phyloP scores from a whole-genome alignment of 2,888 invertebrate genomes.

The Eupithecia subumbrata region DNA sequence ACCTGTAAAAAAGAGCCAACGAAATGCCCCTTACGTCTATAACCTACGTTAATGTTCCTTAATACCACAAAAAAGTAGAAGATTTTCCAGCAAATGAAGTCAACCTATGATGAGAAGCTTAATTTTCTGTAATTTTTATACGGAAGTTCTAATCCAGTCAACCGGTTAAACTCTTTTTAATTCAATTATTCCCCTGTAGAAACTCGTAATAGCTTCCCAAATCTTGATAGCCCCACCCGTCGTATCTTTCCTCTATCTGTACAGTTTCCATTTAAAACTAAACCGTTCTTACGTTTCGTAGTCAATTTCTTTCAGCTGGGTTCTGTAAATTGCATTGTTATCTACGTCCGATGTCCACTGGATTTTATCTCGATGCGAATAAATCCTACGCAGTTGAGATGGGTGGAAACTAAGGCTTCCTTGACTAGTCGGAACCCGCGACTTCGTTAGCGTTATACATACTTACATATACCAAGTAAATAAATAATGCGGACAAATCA shows the following conservation, averaged over 20 bases:
- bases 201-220: conserved; percentile 9
- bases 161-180: not conserved
- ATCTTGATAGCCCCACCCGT: conserved; percentile 26
- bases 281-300: conserved; percentile 33
- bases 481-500: too few relatives aligned
- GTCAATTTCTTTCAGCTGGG: conserved; percentile 44
- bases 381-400: conserved; percentile 58
- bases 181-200: not conserved
- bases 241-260: conserved; percentile 27
- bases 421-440: not conserved
- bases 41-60: too few relatives aligned
- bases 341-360: conserved; percentile 60
- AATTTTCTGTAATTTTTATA: not conserved
- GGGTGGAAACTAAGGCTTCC: not conserved
- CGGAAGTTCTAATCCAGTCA: not conserved
- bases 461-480: too few relatives aligned
- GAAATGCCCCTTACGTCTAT: not conserved
- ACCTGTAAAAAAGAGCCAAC: not conserved
- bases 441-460: not conserved
- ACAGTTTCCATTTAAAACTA: conserved; percentile 36
- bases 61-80: not conserved
- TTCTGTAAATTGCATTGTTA: conserved; percentile 75
- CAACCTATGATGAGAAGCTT: not conserved
- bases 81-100: not conserved
- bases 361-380: conserved; percentile 65